Evolutionary conservation across 2,797 vertebrate species (phyloP).

Genomic region (Onychomys torridus): DNA sequence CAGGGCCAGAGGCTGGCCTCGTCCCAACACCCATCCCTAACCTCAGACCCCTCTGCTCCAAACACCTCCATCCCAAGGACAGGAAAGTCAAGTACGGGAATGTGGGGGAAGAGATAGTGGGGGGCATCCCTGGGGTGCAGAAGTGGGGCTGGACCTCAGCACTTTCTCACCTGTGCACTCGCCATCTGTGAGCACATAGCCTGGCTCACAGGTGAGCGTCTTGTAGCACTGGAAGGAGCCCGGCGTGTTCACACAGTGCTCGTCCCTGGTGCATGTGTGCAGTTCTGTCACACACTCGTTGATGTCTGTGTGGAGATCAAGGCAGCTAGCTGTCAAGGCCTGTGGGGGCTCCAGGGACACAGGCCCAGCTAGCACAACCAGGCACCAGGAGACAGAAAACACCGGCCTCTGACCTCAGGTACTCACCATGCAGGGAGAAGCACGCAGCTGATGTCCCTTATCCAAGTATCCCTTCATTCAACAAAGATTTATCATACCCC

Average conservation of each 20-base stretch:
- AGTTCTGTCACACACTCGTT: conserved; percentile 93
- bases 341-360: background rate
- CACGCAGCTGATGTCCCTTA: background rate
- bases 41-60: background rate
- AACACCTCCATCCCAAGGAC: background rate
- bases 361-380: background rate
- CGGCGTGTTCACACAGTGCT: conserved; percentile 93
- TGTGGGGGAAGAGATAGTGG: fast-evolving
- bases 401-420: background rate
- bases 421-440: background rate
- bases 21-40: background rate
- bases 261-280: conserved; percentile 91
- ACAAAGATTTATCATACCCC: conserved; percentile 49
- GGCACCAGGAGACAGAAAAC: background rate
- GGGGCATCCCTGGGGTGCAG: background rate
- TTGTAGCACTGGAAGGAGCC: conserved; percentile 93
- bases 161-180: conserved; percentile 91
- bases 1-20: background rate
- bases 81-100: background rate
- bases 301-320: conserved; percentile 88
- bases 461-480: conserved; percentile 55
- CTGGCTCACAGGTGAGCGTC: conserved; percentile 91
- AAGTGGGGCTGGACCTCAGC: background rate
- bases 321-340: background rate
- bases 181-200: conserved; percentile 89